Conservation (phyloP, 2,888 invertebrate species). For the Aleiodes alternator region DNA sequence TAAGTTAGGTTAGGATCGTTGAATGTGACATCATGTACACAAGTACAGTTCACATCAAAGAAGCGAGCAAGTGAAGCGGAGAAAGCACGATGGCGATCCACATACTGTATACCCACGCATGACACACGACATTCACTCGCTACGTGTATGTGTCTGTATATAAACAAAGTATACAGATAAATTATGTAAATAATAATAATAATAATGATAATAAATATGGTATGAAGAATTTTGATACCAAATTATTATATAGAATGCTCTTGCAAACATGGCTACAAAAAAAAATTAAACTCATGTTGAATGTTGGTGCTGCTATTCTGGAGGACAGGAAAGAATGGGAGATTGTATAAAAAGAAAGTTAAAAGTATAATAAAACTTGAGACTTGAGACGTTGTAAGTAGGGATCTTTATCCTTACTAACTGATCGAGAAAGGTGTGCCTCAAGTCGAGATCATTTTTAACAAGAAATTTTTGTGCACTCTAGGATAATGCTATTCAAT, state of each 20-base stretch:
- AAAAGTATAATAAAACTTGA: too few relatives aligned
- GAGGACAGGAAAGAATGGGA: too few relatives aligned
- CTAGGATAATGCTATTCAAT: background rate
- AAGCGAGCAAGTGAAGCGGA: conserved; percentile 35
- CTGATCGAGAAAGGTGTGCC: conserved; percentile 34
- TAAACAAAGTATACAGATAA: background rate
- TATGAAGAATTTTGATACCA: background rate
- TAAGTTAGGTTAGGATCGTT: conserved; percentile 67
- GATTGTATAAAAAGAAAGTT: too few relatives aligned
- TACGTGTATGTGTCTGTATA: background rate
- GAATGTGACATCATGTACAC: conserved; percentile 68
- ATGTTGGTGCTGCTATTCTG: too few relatives aligned
- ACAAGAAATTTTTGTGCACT: conserved; percentile 57
- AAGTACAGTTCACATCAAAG: conserved; percentile 35
- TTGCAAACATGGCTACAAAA: too few relatives aligned
- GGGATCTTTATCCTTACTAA: too few relatives aligned
- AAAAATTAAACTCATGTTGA: too few relatives aligned
- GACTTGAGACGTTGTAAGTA: too few relatives aligned
- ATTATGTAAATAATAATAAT: background rate
- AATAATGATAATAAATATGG: background rate
- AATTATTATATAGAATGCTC: too few relatives aligned
- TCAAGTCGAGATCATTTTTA: conserved; percentile 68
- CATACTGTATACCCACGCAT: conserved; percentile 3
- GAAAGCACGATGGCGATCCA: conserved; percentile 36
- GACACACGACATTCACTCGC: too few relatives aligned